Conservation (phyloP, 2,888 invertebrate genomes). For the Orthosia cruda region DNA sequence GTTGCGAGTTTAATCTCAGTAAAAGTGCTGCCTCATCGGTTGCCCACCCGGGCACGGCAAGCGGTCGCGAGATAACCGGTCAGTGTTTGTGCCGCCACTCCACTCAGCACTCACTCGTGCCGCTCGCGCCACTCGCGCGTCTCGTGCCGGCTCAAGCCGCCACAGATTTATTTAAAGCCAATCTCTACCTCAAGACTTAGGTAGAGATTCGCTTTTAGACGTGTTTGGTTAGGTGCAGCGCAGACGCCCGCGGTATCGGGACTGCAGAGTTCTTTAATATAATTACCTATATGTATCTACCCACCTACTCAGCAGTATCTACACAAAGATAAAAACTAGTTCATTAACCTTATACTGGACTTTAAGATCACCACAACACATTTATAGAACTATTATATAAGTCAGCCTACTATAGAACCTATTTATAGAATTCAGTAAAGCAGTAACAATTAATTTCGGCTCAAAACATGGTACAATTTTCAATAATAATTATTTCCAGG, state of each 20-base stretch:
- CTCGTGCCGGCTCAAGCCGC: neutral
- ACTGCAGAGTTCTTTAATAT: neutral
- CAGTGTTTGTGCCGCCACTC: neutral
- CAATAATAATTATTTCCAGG: neutral
- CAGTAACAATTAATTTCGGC: neutral
- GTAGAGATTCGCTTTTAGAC: no score
- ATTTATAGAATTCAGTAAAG: neutral
- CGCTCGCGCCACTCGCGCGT: neutral
- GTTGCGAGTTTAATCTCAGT: neutral
- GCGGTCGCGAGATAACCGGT: neutral
- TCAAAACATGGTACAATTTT: no score
- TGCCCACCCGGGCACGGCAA: no score
- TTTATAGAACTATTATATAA: no score
- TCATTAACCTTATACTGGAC: neutral
- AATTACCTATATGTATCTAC: neutral
- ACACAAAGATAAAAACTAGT: neutral
- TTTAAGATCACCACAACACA: neutral
- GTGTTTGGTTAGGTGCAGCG: slow-evolving; percentile 14
- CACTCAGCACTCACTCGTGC: neutral
- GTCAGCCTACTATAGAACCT: no score
- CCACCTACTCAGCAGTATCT: no score
- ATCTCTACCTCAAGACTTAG: slow-evolving; percentile 1
- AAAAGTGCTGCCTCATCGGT: neutral
- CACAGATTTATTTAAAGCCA: slow-evolving; percentile 19
- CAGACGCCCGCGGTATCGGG: neutral